Percentiles rank a stretch among this genome's conserved stretches.
Evolutionary conservation across 1,140 invertebrate genomes (phyloP).

Genomic region (Drosophila lini): DNA sequence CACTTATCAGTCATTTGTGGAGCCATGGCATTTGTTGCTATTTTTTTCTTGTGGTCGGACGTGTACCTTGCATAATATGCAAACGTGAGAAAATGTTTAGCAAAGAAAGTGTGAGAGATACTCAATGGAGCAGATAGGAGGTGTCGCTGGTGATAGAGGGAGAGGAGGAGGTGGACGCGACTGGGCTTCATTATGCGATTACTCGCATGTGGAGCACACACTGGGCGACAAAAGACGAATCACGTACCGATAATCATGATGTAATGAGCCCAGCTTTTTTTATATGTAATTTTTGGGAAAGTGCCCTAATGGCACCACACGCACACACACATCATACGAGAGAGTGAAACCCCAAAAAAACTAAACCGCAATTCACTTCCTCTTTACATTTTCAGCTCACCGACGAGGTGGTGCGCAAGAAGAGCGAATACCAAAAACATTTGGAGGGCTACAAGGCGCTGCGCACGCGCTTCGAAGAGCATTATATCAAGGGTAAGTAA

Average conservation of each 20-base stretch:
- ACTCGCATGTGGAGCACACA: conserved; percentile 50
- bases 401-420: conserved; percentile 92
- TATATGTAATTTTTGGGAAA: conserved; percentile 48
- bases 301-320: conserved; percentile 42
- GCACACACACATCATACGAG: conserved; percentile 9
- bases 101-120: conserved; percentile 63
- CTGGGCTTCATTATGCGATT: conserved; percentile 42
- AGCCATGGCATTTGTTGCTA: conserved; percentile 5
- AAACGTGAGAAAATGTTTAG: conserved; percentile 72
- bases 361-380: conserved; percentile 19
- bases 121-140: conserved; percentile 33
- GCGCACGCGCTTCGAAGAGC: conserved; percentile 92
- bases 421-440: conserved; percentile 93
- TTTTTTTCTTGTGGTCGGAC: conserved; percentile 10
- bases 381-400: conserved; percentile 89
- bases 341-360: conserved; percentile 28
- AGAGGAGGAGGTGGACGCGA: conserved; percentile 1
- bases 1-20: conserved; percentile 66
- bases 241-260: conserved; percentile 46
- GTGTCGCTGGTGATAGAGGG: conserved; percentile 2
- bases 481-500: conserved; percentile 92
- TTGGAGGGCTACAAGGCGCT: conserved; percentile 92
- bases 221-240: conserved; percentile 35
- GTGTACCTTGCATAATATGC: conserved; percentile 45
- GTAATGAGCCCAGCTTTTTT: conserved; percentile 45